Conservation (phyloP, 2,888 invertebrate species). For the Apodemia duryi region DNA sequence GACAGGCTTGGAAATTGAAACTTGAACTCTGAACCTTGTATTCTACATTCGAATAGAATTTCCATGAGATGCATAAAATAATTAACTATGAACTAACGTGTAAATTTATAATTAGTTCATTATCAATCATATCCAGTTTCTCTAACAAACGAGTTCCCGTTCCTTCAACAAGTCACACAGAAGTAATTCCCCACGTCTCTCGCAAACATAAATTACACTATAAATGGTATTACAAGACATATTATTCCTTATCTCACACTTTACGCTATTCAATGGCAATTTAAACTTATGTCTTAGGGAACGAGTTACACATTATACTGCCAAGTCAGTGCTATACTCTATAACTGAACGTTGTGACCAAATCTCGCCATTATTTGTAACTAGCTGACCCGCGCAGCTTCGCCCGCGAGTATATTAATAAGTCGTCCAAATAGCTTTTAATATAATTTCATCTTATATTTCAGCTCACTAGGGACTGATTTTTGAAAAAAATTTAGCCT, state of each 20-base stretch:
- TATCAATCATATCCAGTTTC: neutral
- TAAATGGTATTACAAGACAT: constrained; percentile 33
- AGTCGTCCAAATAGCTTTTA: no score
- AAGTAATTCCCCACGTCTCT: constrained; percentile 24
- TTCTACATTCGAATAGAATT: neutral
- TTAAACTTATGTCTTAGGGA: constrained; percentile 30
- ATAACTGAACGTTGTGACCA: constrained; percentile 27
- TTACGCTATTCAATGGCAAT: constrained; percentile 32
- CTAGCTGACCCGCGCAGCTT: no score
- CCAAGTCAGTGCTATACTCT: constrained; percentile 26
- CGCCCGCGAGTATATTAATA: no score
- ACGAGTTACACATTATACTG: constrained; percentile 30
- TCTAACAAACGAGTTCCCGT: constrained; percentile 20
- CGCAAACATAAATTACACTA: constrained; percentile 30
- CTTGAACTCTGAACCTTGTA: neutral
- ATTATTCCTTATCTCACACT: constrained; percentile 31
- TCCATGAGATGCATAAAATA: neutral
- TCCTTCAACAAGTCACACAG: constrained; percentile 22
- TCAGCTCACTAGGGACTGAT: no score
- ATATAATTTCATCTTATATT: no score
- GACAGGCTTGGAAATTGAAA: no score
- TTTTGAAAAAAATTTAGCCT: no score
- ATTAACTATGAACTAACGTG: neutral
- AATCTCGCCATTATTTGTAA: neutral
- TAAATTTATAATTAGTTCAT: neutral